Conservation (phyloP, 2,888 invertebrate genomes). For the Drosophila rubida region DNA sequence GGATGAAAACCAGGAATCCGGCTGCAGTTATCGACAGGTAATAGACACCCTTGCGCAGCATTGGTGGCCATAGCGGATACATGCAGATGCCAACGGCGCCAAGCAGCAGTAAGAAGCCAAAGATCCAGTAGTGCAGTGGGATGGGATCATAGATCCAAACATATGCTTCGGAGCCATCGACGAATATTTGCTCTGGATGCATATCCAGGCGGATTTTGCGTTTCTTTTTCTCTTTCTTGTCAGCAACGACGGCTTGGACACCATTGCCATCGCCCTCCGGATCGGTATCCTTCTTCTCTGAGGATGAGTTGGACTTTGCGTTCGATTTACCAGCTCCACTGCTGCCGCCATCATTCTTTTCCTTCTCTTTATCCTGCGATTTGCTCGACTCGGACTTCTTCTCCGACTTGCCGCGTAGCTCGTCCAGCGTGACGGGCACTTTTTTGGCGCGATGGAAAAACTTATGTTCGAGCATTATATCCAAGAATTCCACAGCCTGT, state of each 20-base stretch:
- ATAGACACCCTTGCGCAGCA: conserved; percentile 96
- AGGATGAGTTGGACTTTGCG: conserved; percentile 33
- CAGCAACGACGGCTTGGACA: conserved; percentile 50
- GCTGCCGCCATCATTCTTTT: conserved; percentile 41
- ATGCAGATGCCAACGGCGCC: conserved; percentile 98
- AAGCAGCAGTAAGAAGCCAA: conserved; percentile 94
- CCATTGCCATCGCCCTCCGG: conserved; percentile 66
- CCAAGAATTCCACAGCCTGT: conserved; percentile 92
- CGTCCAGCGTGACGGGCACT: conserved; percentile 86
- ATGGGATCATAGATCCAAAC: conserved; percentile 99
- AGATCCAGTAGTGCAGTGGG: conserved; percentile 96
- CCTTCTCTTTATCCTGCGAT: conserved; percentile 76
- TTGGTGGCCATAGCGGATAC: conserved; percentile 99
- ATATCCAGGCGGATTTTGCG: conserved; percentile 98
- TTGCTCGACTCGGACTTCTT: conserved; percentile 56
- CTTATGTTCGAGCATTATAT: conserved; percentile 95
- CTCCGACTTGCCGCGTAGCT: conserved; percentile 69
- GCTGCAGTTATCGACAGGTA: conserved; percentile 98
- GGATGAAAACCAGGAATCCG: conserved; percentile 96
- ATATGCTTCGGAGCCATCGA: conserved; percentile 97
- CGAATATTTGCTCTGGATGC: conserved; percentile 97
- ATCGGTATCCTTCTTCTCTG: conserved; percentile 77
- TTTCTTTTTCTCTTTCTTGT: conserved; percentile 88
- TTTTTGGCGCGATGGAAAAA: conserved; percentile 98
- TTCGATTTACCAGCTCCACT: conserved; percentile 20